These are phyloP conservation scores for Pitta sordida DNA, from an alignment of 2,113 vertebrate species.

Conservation along the genomic window DNA sequence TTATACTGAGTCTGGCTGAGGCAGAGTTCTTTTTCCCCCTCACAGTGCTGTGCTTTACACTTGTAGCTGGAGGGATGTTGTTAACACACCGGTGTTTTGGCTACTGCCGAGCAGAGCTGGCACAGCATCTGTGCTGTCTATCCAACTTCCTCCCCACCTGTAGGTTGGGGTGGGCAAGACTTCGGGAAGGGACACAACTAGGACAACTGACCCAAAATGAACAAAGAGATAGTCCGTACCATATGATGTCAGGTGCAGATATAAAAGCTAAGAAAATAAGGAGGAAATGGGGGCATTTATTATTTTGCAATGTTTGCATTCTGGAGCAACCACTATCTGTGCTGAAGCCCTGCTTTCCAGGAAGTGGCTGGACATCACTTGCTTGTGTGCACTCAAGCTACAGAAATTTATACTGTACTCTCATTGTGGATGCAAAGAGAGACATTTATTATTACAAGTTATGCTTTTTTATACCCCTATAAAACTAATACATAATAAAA, in stretches of 20 bases:
- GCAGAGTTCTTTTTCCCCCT: neutral
- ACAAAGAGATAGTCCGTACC: neutral
- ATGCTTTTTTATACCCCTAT: too few species aligned
- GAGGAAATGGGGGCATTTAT: neutral
- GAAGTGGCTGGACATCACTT: neutral
- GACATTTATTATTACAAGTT: too few species aligned
- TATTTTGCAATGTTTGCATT: neutral
- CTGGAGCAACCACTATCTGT: neutral
- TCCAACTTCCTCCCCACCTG: neutral
- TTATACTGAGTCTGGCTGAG: neutral
- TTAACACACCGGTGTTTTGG: neutral
- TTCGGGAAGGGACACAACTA: too few species aligned
- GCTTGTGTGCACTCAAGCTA: too few species aligned
- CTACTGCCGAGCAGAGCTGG: neutral
- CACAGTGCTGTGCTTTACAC: neutral
- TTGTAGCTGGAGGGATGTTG: neutral
- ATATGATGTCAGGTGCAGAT: neutral
- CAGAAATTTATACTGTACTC: too few species aligned
- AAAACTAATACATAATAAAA: too few species aligned
- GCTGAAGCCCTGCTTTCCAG: neutral
- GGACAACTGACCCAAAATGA: neutral
- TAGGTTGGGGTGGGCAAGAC: neutral
- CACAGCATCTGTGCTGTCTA: neutral
- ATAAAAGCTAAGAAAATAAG: neutral
- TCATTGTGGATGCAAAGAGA: too few species aligned